Evolutionary conservation across 2,113 vertebrate species (phyloP).

Genomic region (Mus musculus): GRCm39 chr5:75480501-75481000

Average conservation of each 20-base stretch:
- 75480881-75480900: background rate
- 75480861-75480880: background rate
- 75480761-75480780: background rate
- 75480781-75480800: constrained; percentile 8
- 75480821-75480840: background rate
- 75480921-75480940: background rate
- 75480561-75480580: background rate
- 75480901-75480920: background rate
- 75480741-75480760: constrained; percentile 14
- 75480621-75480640: background rate
- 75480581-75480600: constrained; percentile 20
- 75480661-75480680: background rate
- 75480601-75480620: background rate
- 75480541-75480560: background rate
- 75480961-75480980: background rate
- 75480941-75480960: background rate
- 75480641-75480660: background rate
- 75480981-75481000: constrained; percentile 41
- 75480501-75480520: background rate
- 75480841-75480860: constrained; percentile 19
- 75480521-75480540: background rate
- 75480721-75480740: constrained; percentile 30
- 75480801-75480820: background rate
- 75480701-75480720: constrained; percentile 34
- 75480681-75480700: background rate